phyloP scores from a whole-genome alignment of 2,888 invertebrate genomes.

The Melinaea menophilus region DNA sequence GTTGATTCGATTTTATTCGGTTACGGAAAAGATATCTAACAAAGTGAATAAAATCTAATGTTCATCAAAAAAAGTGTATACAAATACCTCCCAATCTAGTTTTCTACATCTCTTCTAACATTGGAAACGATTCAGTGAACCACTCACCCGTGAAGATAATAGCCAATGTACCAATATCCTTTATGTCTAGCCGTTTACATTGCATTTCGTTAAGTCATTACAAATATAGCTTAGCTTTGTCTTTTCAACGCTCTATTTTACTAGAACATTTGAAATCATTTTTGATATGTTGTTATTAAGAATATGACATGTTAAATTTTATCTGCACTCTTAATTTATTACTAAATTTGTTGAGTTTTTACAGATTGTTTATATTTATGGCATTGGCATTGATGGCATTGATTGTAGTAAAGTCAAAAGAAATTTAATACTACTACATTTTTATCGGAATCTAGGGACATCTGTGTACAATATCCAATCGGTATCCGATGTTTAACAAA shows the following conservation, averaged over 20 bases:
- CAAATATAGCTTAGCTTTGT: constrained; percentile 5
- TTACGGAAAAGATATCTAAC: not conserved
- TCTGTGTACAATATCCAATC: too few relatives aligned
- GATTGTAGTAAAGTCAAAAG: too few relatives aligned
- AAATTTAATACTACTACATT: too few relatives aligned
- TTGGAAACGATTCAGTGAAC: constrained; percentile 25
- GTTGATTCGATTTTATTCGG: not conserved
- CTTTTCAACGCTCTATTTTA: not conserved
- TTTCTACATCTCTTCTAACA: constrained; percentile 10
- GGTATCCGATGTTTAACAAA: not conserved
- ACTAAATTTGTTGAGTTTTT: too few relatives aligned
- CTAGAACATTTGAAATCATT: not conserved
- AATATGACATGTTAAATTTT: too few relatives aligned
- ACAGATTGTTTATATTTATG: too few relatives aligned
- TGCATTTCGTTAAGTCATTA: constrained; percentile 7
- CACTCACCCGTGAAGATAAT: constrained; percentile 25
- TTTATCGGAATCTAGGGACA: too few relatives aligned
- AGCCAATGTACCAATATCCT: constrained; percentile 27
- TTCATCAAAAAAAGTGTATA: constrained; percentile 1
- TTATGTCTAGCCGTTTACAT: constrained; percentile 22
- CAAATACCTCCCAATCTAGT: constrained; percentile 13
- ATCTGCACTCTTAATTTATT: too few relatives aligned
- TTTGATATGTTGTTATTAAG: too few relatives aligned
- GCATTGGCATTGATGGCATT: too few relatives aligned
- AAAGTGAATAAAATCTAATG: constrained; percentile 4